Evolutionary conservation across 1,140 invertebrate species (phyloP), one percentile per base, ranked within the genome.

Genomic region (Chymomyza costata): DNA sequence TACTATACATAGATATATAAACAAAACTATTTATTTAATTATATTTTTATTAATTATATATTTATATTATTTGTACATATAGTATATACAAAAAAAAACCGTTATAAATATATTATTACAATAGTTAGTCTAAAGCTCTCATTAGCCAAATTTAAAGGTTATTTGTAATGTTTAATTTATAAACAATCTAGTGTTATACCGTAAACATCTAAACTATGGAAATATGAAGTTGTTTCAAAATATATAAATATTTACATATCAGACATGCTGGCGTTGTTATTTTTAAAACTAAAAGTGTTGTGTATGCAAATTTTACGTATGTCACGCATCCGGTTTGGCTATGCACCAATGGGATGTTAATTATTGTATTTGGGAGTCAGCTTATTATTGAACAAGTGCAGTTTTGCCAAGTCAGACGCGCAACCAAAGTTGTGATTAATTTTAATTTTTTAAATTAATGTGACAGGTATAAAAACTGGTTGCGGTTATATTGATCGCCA

Each of bases 91-190:
- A 16, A 10, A 46, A 25, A 32, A 67, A 41, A 53, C 58, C 71
- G 69, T 16, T 52, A 45, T 76, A 55, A 41, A 74, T 62, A 64
- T 65, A 51, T 38, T 14, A 41, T 35, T 41, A 37, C 19, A 62
- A 32, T 67, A 71, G 49, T 56, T 69, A 65, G 65, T 56, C 46
- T 35, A 59, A 58, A 60, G 18, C 54, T 78, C 73, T 78, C 73
- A 78, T 78, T 80, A 80, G 73, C 73, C 73, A 80, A 80, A 76
- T 76, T 76, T 49, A 52, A 73, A 65, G 40, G 58, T 58, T 41
- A 30, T 44, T 43, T 57, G 35, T 62, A 31, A 19, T 7, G 21
- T 51, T 45, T 21, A 18, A n/a, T 35, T 28, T 46, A 40, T 18
- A 10, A 6, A 25, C 43, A 43, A 40, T 19, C 28, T 59, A 47